A percentile compares a stretch with the other conserved stretches of the same genome.
Evolutionary conservation across 2,113 vertebrate species (phyloP).

Genomic region (Chroicocephalus ridibundus): DNA sequence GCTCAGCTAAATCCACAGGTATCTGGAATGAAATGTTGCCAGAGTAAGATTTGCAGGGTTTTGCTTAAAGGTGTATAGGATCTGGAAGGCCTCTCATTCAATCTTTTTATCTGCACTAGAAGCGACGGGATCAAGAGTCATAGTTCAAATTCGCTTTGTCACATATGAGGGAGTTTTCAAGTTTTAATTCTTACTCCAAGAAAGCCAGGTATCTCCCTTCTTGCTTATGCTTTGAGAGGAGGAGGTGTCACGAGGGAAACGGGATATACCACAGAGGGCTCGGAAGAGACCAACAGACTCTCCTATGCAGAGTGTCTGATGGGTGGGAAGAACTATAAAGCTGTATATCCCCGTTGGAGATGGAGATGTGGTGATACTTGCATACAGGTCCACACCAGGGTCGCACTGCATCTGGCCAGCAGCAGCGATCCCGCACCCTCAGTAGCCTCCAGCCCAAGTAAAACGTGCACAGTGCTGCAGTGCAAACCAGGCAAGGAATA

Average conservation of each 20-base stretch:
- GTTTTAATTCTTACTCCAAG: not conserved
- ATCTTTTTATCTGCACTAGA: not conserved
- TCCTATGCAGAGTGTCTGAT: rapidly evolving
- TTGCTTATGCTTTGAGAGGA: not conserved
- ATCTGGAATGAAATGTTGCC: not conserved
- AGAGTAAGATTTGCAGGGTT: not conserved
- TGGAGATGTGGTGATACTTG: not conserved
- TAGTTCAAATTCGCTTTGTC: not conserved
- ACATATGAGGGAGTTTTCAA: not conserved
- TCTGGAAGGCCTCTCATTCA: not conserved
- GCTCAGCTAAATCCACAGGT: not conserved
- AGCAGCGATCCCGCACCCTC: rapidly evolving
- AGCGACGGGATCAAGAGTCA: not conserved
- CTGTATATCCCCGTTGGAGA: rapidly evolving
- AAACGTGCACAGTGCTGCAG: rapidly evolving
- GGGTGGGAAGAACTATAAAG: not conserved
- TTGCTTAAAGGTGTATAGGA: not conserved
- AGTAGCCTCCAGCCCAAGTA: no score
- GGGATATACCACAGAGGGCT: not conserved
- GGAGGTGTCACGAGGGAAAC: not conserved
- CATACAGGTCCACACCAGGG: not conserved
- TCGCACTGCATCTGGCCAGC: rapidly evolving
- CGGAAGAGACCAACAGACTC: not conserved
- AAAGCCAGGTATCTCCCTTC: not conserved
- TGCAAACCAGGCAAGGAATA: not conserved